Evolutionary conservation across 92 coral and sea anemone species (phyloP).

Genomic region (Meandrina meandrites): DNA sequence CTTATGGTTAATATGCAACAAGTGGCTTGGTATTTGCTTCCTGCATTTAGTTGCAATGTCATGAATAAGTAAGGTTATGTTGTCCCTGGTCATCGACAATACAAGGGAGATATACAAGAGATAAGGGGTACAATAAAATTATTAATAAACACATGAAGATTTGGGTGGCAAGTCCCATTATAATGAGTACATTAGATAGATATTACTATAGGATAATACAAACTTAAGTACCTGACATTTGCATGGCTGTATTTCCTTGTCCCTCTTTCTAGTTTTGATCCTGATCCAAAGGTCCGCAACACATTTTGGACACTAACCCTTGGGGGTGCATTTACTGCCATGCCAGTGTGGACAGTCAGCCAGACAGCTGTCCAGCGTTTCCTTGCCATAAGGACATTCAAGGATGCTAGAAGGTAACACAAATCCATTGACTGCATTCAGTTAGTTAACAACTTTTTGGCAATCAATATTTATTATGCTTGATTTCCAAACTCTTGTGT

Average conservation of each 20-base stretch:
- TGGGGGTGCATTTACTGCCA: conserved; percentile 93
- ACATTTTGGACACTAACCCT: conserved; percentile 96
- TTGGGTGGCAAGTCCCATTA: no score
- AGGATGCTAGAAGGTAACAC: conserved; percentile 56
- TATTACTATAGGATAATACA: no score
- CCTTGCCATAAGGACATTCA: conserved; percentile 71
- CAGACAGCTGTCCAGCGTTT: conserved; percentile 99
- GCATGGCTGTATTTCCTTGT: background rate
- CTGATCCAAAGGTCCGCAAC: conserved; percentile 97
- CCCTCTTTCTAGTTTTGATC: conserved; percentile 74
- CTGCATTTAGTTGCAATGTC: background rate
- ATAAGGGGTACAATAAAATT: no score
- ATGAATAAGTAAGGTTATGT: background rate
- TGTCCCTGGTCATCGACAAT: background rate
- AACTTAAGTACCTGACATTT: background rate
- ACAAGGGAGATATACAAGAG: no score
- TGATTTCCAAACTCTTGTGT: no score
- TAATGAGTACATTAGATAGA: no score
- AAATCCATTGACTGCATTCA: no score
- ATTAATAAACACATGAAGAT: no score
- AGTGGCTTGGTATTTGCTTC: no score
- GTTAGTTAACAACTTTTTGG: no score
- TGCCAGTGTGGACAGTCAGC: conserved; percentile 98
- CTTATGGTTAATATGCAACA: no score
- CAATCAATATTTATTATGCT: no score